phyloP scores from a whole-genome alignment of 2,888 invertebrate species.

The Melinaea marsaeus region DNA sequence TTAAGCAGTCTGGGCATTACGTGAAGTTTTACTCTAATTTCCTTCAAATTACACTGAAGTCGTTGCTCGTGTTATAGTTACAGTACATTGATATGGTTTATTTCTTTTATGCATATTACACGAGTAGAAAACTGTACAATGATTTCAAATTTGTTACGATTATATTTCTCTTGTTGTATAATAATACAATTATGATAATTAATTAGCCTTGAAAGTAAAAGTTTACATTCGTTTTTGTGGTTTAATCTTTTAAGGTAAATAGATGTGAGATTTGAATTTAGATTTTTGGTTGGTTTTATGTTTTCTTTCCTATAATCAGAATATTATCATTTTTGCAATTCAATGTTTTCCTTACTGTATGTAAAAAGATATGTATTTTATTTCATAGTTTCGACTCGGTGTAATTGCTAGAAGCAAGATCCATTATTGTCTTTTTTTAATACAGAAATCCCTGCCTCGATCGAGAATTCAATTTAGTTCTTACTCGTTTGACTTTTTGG shows the following conservation, averaged over 20 bases:
- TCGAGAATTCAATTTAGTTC: conserved; percentile 32
- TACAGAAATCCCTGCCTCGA: conserved; percentile 29
- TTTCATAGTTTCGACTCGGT: conserved; percentile 10
- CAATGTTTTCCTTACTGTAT: background rate
- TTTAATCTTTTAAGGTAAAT: too few relatives aligned
- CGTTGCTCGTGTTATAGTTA: background rate
- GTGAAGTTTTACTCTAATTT: background rate
- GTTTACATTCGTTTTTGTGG: background rate
- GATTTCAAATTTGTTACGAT: background rate
- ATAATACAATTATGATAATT: background rate
- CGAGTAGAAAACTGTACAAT: background rate
- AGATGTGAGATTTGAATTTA: too few relatives aligned
- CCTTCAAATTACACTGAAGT: background rate
- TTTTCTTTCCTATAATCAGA: background rate
- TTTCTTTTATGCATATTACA: background rate
- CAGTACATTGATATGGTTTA: background rate
- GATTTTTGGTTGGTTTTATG: too few relatives aligned
- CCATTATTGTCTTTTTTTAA: conserved; percentile 18
- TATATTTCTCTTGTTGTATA: background rate
- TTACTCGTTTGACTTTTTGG: conserved; percentile 31
- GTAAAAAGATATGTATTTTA: background rate
- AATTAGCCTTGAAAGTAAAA: conserved; percentile 1
- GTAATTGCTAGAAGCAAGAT: conserved; percentile 20
- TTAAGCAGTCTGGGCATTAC: background rate
- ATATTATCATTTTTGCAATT: background rate